Base-by-base conservation (phyloP, 2,113 vertebrate genomes). In the Carassius auratus region DNA sequence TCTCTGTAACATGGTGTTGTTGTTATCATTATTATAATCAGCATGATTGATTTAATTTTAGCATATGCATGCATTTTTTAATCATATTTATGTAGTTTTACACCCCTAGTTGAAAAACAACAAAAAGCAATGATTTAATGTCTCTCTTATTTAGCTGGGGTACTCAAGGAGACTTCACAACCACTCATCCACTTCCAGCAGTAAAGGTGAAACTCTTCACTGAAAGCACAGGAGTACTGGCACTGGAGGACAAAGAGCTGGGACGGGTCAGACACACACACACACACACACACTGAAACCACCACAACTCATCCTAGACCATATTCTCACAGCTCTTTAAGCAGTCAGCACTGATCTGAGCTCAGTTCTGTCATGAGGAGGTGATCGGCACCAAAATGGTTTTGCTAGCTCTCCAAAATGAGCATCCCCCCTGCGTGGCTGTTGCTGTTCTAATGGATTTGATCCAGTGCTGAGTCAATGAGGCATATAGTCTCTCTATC, bases 191-290 rank as follows among this genome's bases (percentile, higher is more conserved):
- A 0, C 94, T 99, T 75, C 98, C 98, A 9, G 97, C 97, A 10
- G 98, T 99, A 87, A 99, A 99, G 92, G 97, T 99, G 90, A 99
- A 99, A 92, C 95, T 99, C 76, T 99, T 99, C 91, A 99, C 98
- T 0, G 98, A 99, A 90, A 99, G 97, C 92, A 99, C 98, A 0
- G 98, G 98, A 0, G 98, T 99, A 75, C 87, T 99, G 93, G 98
- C 98, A 62, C 94, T 99, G 90, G 98, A 99, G 88, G 98, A 99
- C 92, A 99, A 99, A 91, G 98, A 99, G 91, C 96, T 99, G 1
- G 98, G 98, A 86, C 93, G 97, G 96, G 98, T 99, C 93, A 87
- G 85, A 71, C 26, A 48, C 13, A 42, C 66, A 36, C 19, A 48
- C 42, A 42, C 66, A 26, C 71, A 30, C 36, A 45, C 66, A 38